Percentiles rank a stretch among this genome's conserved stretches.
Evolutionary conservation across 2,113 vertebrate genomes (phyloP).

Genomic region (Carassius gibelio): DNA sequence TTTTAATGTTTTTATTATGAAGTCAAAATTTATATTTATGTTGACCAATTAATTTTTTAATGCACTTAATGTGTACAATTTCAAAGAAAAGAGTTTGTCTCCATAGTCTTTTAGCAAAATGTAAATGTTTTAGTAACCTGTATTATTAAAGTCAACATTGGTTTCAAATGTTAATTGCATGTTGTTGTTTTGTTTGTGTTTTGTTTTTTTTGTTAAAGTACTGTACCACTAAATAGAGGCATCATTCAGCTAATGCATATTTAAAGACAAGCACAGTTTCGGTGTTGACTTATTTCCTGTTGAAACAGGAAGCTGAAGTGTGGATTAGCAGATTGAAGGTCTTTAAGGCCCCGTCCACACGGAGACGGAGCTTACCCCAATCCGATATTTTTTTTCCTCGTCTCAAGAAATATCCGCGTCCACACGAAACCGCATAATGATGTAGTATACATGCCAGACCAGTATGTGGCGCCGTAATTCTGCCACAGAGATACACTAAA

Average conservation of each 20-base stretch:
- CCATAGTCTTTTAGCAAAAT: background rate
- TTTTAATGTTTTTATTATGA: background rate
- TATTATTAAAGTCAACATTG: background rate
- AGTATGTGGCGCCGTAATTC: no score
- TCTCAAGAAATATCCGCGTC: no score
- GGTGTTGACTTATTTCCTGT: background rate
- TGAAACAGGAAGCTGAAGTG: background rate
- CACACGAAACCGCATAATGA: no score
- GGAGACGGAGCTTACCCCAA: no score
- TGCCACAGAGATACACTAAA: no score
- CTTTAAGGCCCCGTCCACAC: no score
- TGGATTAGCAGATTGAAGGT: constrained; percentile 70
- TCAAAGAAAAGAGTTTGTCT: no score
- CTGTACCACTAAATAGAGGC: no score
- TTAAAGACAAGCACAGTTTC: background rate
- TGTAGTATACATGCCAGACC: no score
- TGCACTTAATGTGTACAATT: background rate
- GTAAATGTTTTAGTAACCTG: background rate
- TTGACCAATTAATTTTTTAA: background rate
- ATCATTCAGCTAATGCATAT: background rate
- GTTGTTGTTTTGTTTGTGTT: background rate
- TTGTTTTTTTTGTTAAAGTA: background rate
- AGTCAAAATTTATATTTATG: background rate
- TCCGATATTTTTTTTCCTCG: no score
- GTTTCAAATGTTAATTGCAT: background rate